Conservation (phyloP, 2,888 invertebrate species). For the Phengaris arion region DNA sequence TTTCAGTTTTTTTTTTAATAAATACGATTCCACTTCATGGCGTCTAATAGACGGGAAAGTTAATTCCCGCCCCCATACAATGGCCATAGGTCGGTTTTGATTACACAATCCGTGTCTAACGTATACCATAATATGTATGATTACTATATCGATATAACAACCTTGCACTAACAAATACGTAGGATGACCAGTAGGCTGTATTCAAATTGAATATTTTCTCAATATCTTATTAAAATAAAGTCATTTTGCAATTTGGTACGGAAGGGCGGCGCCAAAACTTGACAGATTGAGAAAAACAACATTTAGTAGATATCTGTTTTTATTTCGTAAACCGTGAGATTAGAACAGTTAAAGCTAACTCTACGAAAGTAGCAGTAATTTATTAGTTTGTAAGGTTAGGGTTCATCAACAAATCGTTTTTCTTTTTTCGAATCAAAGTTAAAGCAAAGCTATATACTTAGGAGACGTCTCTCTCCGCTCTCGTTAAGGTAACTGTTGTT, state of each 20-base stretch:
- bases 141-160: conserved; percentile 14
- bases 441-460: background rate
- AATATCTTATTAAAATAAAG: background rate
- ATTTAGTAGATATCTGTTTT: too few species aligned
- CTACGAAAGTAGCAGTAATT: too few species aligned
- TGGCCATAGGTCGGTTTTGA: background rate
- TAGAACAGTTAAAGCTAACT: too few species aligned
- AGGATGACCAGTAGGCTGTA: conserved; percentile 19
- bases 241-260: conserved; percentile 1
- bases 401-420: too few species aligned
- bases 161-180: conserved; percentile 3
- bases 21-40: conserved; percentile 10
- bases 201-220: background rate
- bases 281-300: too few species aligned
- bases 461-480: background rate
- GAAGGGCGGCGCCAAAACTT: background rate
- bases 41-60: conserved; percentile 10
- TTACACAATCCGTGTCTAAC: conserved; percentile 12
- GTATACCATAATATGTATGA: background rate
- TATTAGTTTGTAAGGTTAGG: too few species aligned
- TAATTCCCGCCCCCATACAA: conserved; percentile 4
- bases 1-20: background rate
- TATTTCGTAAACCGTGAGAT: too few species aligned
- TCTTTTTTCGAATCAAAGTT: background rate
- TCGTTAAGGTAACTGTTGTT: conserved; percentile 19